Evolutionary conservation across 2,888 invertebrate genomes (phyloP), one percentile per base, ranked within the genome.

Genomic region (Xylota sylvarum): DNA sequence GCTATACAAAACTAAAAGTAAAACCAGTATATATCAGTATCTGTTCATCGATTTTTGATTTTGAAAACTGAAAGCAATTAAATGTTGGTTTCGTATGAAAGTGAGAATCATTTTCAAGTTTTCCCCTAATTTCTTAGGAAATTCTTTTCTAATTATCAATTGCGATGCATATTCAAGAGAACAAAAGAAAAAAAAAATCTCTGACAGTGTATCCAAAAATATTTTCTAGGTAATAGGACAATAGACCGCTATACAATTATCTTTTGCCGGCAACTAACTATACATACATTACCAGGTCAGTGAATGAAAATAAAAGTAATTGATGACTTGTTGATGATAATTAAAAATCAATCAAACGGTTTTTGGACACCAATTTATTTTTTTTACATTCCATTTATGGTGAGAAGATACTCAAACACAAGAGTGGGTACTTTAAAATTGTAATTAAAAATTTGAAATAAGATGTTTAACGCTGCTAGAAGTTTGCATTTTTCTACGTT

Each of bases 251-350:
- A 58, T 2, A n/a, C 19, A 58, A 52, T 30, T 52, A 52, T 52
- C 27, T 30, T 6, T 2, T 52, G 5, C 17, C 17, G 10, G 17
- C n/a, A 30, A 30, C 19, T 5, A 17, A 14, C 23, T 27, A n/a
- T 7, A 2, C 17, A 0, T 30, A 19, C 19, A 58, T 64, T 46
- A 46, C 14, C 46, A 30, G 46, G 64, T 48, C 46, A 64, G 17
- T 64, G 30, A 46, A 46, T 64, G 30, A 46, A 58, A 48, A 69
- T 58, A 56, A 73, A 48, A 48, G 43, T 62, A 37, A 23, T 65
- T 60, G n/a, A 60, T 27, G 27, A 27, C 7, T 64, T 60, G 23
- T n/a, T 40, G 27, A 17, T 12, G 60, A 43, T 60, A 40, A 43
- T 40, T 40, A 60, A 40, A 60, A 60, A 40, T 4, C 60, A 43